phyloP scores from a whole-genome alignment of 1,140 invertebrate genomes.

The Heliothis virescens region DNA sequence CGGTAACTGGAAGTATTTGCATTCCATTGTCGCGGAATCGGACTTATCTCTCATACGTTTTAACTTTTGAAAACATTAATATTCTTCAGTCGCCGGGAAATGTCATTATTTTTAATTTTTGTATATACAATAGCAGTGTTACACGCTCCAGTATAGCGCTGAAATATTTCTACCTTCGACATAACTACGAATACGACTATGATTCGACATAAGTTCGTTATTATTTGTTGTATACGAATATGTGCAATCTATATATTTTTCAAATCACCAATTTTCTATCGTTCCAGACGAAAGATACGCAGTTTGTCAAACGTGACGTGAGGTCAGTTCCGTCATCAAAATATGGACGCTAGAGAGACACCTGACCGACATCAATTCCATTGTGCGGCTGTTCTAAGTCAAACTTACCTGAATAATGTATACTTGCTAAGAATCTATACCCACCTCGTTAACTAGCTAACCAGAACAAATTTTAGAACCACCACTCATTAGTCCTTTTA shows the following conservation, averaged over 20 bases:
- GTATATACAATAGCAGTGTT: conserved; percentile 30
- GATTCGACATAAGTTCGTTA: too few species aligned
- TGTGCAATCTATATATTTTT: background rate
- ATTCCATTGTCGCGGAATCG: conserved; percentile 55
- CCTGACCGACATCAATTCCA: conserved; percentile 28
- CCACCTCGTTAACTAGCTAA: conserved; percentile 2
- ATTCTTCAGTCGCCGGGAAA: conserved; percentile 1
- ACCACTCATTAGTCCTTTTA: too few species aligned
- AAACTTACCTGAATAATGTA: conserved; percentile 20
- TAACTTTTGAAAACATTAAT: conserved; percentile 49
- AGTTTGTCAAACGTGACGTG: conserved; percentile 16
- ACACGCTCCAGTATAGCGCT: conserved; percentile 19
- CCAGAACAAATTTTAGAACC: background rate
- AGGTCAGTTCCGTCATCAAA: conserved; percentile 7
- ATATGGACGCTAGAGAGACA: conserved; percentile 6
- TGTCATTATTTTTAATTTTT: conserved; percentile 44
- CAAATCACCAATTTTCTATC: background rate
- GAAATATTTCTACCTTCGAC: conserved; percentile 6
- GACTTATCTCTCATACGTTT: conserved; percentile 43
- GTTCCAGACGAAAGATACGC: background rate
- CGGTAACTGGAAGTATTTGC: conserved; percentile 62
- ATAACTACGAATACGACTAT: background rate
- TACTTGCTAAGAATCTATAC: background rate
- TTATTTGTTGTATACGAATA: too few species aligned
- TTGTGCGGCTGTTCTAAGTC: conserved; percentile 9